phyloP scores from a whole-genome alignment of 1,140 invertebrate species.

The Samia ricini region DNA sequence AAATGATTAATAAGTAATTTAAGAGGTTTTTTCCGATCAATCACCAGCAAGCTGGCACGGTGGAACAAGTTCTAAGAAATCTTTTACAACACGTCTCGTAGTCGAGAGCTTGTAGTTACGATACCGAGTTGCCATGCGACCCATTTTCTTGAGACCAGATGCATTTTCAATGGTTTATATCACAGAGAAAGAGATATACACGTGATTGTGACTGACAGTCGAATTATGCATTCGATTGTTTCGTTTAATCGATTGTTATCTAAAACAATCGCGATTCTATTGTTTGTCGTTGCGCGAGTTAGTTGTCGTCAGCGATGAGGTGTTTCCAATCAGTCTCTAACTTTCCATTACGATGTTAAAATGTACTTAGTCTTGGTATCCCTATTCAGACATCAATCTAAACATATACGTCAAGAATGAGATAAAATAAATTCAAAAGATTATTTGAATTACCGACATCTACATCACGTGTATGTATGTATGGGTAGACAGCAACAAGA shows the following conservation, averaged over 20 bases:
- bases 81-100: not conserved
- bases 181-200: too few species aligned
- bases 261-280: not conserved
- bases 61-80: constrained; percentile 5
- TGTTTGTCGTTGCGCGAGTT: not conserved
- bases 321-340: not conserved
- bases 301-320: not conserved
- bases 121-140: not conserved
- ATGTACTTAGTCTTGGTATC: too few species aligned
- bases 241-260: not conserved
- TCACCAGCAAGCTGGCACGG: not conserved
- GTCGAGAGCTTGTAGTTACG: not conserved
- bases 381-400: too few species aligned
- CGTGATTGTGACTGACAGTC: not conserved
- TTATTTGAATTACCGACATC: too few species aligned
- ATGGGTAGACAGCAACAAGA: too few species aligned
- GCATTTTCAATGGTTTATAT: not conserved
- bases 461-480: too few species aligned
- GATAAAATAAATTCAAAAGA: too few species aligned
- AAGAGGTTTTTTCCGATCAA: constrained; percentile 9
- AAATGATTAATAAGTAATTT: constrained; percentile 19
- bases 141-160: not conserved
- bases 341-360: not conserved
- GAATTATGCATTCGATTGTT: not conserved
- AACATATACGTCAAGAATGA: too few species aligned